Base-by-base conservation (phyloP, 2,888 invertebrate species). In the Drosophila picticornis region DNA sequence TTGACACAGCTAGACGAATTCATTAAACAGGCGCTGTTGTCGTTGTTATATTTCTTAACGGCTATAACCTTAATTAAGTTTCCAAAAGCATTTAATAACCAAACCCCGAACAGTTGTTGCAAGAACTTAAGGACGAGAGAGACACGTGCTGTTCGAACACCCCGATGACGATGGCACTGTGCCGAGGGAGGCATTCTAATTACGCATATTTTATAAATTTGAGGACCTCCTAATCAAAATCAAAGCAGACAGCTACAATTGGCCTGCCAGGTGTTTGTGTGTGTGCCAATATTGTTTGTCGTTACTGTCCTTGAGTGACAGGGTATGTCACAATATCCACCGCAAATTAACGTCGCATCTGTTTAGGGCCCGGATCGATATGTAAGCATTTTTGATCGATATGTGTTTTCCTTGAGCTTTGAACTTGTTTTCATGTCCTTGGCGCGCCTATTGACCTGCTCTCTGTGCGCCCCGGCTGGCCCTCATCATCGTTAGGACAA, bases 401-500 rank as follows among this genome's bases (percentile, higher is more conserved):
- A 70, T 65, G 81, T 65, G 66, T 72, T 84, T 82, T 88, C 83
- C 85, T 90, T 77, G 83, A 85, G 90, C 68, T 77, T 69, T 83
- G 86, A 83, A 90, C 77, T 88, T 85, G 75, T 72, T 88, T 48
- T 27, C 38, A 52, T 75, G 90, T 88, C 88, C 88, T 85, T 90
- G 88, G 50, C 32, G 62, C n/a, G 74, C 79, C 63, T 67, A 67
- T 82, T 82, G 74, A 74, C 73, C 73, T 57, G n/a, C n/a, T 9
- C 48, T 38, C 51, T 67, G 38, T 56, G 2, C 19, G 27, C 11
- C 34, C 27, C 11, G 13, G 4, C 7, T 46, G 46, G n/a, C 40
- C 5, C 29, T 38, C 61, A 40, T 52, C 65, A 60, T 56, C 56
- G 59, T 53, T 67, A n/a, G 40, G 2, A 36, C 32, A 46, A 51